phyloP scores from a whole-genome alignment of 2,888 invertebrate genomes.

The Hartigia nigra region DNA sequence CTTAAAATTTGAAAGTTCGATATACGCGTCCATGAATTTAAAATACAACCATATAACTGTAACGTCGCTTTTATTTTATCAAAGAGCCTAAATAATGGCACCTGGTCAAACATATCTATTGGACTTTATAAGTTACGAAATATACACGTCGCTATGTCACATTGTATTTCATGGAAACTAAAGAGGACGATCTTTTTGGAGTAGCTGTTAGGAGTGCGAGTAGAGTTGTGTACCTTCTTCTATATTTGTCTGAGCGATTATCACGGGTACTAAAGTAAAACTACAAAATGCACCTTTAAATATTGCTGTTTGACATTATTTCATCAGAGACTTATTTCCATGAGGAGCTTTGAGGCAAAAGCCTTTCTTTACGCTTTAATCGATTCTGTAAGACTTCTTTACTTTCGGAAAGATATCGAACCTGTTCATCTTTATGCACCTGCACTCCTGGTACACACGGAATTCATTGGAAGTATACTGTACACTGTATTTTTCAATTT shows the following conservation, averaged over 20 bases:
- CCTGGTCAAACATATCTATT: neutral
- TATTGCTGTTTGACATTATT: neutral
- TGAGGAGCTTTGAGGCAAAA: no score
- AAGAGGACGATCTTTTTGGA: no score
- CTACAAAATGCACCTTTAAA: neutral
- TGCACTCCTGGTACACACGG: neutral
- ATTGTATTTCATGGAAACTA: no score
- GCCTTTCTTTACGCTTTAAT: no score
- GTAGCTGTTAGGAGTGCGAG: no score
- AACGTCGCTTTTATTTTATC: neutral
- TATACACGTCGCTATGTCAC: neutral
- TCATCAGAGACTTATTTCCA: neutral
- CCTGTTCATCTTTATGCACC: no score
- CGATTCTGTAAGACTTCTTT: neutral
- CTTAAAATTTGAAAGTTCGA: no score
- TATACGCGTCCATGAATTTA: neutral
- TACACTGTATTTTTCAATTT: conserved; percentile 54
- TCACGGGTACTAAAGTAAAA: neutral
- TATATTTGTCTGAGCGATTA: neutral
- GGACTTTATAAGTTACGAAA: neutral
- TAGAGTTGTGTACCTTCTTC: neutral
- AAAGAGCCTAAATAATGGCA: neutral
- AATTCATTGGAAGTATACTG: conserved; percentile 7
- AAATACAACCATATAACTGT: neutral
- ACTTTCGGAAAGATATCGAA: neutral